Base-by-base conservation (phyloP, 2,113 vertebrate species). In the Gambusia holbrooki region DNA sequence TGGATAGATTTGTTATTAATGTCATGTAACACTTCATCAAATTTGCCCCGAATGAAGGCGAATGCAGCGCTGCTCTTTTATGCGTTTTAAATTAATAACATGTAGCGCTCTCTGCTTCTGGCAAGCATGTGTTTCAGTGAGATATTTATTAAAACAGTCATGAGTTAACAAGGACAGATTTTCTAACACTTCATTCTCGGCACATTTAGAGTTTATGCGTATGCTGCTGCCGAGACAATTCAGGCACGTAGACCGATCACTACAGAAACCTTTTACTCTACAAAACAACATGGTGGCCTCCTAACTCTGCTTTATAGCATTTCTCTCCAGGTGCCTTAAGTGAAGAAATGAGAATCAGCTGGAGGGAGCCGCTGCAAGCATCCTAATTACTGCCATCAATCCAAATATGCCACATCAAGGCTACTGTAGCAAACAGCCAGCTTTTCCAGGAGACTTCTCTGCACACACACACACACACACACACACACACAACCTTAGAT, bases 361-460 rank as follows among this genome's bases (percentile, higher is more conserved):
- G 60, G 0, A n/a, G 17, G 45, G 45, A 19, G 45, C 45, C 68
- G 15, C 60, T 76, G 30, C 6, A 42, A 76, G 61, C 60, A 33
- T 65, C 8, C 32, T 71, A 14, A 73, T 71, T 75, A 35, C 0
- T 68, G 71, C 70, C 66, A 64, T 54, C 51, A 79, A 83, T 70
- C 42, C 63, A 64, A 35, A 74, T 17, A 74, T 35, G 45, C 19
- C 28, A 27, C 13, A 5, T 25, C 17, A 76, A 63, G 12, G 29
- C 19, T 48, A 51, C n/a, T 25, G 11, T 17, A 48, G 54, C 66
- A 73, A 19, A 22, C 28, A 60, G 40, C 8, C 17, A 10, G 10
- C 27, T 75, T 30, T 51, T 61, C 30, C 74, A 22, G 71, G 54
- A 28, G 62, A 37, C 2, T 37, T 5, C 28, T 64, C 65, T 70